These are phyloP conservation scores for Hypsibius dujardini DNA, from an alignment of 1,140 invertebrate species.

Conservation along the genomic window DNA sequence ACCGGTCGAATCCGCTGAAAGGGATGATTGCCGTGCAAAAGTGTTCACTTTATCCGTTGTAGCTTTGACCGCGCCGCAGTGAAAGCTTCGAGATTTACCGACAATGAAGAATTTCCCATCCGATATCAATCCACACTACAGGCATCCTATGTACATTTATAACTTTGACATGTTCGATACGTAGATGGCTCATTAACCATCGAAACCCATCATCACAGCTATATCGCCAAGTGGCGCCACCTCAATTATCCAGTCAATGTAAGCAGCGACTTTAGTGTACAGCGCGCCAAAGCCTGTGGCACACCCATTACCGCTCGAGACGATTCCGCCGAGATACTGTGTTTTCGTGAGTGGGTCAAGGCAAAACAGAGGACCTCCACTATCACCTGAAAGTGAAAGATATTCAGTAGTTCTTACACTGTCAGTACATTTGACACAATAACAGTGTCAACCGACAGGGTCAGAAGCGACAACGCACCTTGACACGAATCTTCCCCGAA, in stretches of 20 bases:
- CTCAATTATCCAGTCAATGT: not conserved
- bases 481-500: not conserved
- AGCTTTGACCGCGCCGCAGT: too few relatives aligned
- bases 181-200: too few relatives aligned
- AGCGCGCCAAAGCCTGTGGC: not conserved
- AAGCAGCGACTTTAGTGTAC: not conserved
- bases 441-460: too few relatives aligned
- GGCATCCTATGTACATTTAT: not conserved
- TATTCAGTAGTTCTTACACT: not conserved
- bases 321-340: constrained; percentile 4
- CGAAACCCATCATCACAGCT: not conserved
- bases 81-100: too few relatives aligned
- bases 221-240: constrained; percentile 10
- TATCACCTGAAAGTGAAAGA: not conserved
- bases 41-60: too few relatives aligned
- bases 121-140: not conserved
- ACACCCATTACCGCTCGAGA: not conserved
- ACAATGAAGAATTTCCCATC: too few relatives aligned
- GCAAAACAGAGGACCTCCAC: not conserved
- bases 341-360: not conserved
- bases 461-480: too few relatives aligned
- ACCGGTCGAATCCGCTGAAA: too few relatives aligned
- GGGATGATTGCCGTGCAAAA: too few relatives aligned
- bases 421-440: not conserved
- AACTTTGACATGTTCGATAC: not conserved